Conservation (phyloP, 2,797 vertebrate genomes). For the Lepidocolaptes lacrymiger region DNA sequence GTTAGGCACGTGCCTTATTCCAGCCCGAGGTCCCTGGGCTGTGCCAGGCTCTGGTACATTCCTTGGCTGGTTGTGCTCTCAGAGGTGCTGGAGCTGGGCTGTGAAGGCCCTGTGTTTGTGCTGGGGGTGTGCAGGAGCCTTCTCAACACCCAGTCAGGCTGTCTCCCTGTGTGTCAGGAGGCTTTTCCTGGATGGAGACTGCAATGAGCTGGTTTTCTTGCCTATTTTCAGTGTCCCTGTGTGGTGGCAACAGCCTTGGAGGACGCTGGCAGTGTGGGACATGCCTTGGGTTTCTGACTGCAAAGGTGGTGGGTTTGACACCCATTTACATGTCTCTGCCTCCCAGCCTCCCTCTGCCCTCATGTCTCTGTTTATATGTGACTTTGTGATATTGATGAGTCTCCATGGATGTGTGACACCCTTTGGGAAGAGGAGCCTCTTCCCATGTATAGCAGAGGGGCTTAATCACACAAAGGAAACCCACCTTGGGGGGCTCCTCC, state of each 20-base stretch:
- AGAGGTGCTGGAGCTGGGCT: neutral
- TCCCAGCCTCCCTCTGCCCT: neutral
- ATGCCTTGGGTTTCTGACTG: neutral
- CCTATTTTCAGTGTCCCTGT: accelerated
- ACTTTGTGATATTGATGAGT: neutral
- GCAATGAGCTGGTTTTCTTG: neutral
- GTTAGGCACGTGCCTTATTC: too few species aligned
- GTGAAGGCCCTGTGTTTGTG: neutral
- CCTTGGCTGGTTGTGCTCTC: neutral
- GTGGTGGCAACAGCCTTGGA: neutral
- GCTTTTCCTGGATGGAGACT: neutral
- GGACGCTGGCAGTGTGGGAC: neutral
- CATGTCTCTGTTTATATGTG: accelerated
- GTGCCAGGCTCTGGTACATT: neutral
- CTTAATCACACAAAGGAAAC: neutral
- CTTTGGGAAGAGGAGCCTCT: neutral
- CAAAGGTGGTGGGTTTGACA: neutral
- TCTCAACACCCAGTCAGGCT: too few species aligned
- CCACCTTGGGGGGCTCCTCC: neutral
- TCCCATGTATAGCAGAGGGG: neutral
- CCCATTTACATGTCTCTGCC: neutral
- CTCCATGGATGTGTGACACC: neutral
- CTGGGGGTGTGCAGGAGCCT: neutral
- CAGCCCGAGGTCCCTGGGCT: neutral
- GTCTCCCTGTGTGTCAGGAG: accelerated